Base-by-base conservation (phyloP, 2,888 invertebrate species). In the Drosophila colorata region DNA sequence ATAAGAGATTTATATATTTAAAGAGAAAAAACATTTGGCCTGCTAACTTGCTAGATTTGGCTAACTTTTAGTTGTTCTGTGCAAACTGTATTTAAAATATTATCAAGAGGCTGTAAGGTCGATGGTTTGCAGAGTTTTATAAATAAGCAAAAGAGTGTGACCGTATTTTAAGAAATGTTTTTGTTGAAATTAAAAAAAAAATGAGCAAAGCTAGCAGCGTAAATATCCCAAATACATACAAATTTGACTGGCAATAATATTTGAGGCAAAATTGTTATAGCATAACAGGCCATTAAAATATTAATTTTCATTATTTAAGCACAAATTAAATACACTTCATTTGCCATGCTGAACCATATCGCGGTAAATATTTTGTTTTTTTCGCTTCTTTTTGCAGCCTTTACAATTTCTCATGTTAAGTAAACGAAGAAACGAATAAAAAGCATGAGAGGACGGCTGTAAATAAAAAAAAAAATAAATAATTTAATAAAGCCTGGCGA, bases 401-500 rank as follows among this genome's bases (percentile, higher is more conserved):
- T 43, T 38, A 35, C 33, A 52, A 43, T 63, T 41, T 52, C 31
- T 55, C 52, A 52, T 52, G 47, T 23, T 16, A 33, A 44, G 31
- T 25, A 28, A 63, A 20, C 52, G 6, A 47, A 18, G 13, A 16
- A 16, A 25, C 20, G 28, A 28, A 28, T 28, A 28, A 28, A 9
- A 28, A 3, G 28, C 28, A 28, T 2, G 40, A 48, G 31, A 38
- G 16, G 40, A 47, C 43, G 52, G 14, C 31, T 57, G 49, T 44
- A 31, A 53, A 60, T 20, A 52, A 48, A 31, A 53, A 60, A 16
- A 52, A 48, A 72, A 59, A 74, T 70, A 71, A 76, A 76, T 72
- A 69, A 69, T 68, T 56, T 72, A 71, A 68, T 67, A 75, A 76
- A 74, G 65, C 66, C 70, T 44, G 37, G 33, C 33, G 74, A 56